phyloP scores from a whole-genome alignment of 2,113 vertebrate genomes.

The Bothrops jararaca region DNA sequence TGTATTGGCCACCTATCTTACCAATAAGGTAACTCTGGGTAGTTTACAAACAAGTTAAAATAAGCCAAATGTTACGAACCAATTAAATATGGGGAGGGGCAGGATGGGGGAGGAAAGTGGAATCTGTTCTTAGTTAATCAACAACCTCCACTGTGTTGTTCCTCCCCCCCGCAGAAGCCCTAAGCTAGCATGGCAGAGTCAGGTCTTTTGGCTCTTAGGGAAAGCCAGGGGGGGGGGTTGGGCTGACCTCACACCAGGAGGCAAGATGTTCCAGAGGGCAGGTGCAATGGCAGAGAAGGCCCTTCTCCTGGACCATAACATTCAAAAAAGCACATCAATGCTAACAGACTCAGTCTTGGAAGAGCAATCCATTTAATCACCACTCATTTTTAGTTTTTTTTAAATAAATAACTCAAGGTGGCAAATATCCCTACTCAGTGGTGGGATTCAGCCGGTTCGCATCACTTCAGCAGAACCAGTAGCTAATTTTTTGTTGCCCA shows the following conservation, averaged over 20 bases:
- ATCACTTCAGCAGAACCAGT: no score
- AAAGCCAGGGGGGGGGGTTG: not conserved
- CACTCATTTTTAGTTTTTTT: not conserved
- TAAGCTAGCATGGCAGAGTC: not conserved
- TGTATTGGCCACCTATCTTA: not conserved
- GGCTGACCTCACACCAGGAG: not conserved
- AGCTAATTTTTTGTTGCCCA: no score
- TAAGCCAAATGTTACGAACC: not conserved
- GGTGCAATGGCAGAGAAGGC: not conserved
- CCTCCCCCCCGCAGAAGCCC: no score
- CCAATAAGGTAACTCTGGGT: not conserved
- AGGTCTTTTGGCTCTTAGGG: not conserved
- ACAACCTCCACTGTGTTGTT: not conserved
- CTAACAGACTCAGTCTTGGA: not conserved
- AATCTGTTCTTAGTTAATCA: not conserved
- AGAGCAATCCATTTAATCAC: not conserved
- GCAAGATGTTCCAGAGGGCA: not conserved
- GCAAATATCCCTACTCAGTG: not conserved
- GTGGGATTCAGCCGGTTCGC: no score
- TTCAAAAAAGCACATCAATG: not conserved
- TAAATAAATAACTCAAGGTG: not conserved
- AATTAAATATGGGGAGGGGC: not conserved
- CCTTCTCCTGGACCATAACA: not conserved
- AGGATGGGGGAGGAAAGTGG: not conserved
- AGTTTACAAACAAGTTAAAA: not conserved